These are phyloP conservation scores for Lepidochitona cinerea DNA, from an alignment of 2,888 invertebrate species.

Conservation along the genomic window DNA sequence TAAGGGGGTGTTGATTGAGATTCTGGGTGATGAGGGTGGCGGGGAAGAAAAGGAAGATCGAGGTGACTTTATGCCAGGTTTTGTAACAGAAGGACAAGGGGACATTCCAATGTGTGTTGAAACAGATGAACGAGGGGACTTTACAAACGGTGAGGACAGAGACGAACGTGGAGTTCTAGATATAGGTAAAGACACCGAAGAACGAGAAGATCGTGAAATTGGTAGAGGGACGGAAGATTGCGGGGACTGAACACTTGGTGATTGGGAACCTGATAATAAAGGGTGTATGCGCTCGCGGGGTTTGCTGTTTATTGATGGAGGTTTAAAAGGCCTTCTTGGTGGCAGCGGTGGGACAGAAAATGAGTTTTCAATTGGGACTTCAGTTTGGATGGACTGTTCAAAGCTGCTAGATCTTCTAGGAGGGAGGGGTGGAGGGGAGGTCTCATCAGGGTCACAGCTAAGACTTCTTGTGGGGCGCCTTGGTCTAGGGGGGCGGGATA, in stretches of 20 bases:
- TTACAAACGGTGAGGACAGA: background rate
- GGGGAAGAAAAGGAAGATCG: too few species aligned
- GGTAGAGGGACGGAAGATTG: too few species aligned
- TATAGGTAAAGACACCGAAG: background rate
- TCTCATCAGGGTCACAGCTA: background rate
- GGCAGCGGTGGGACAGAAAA: too few species aligned
- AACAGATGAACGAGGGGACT: background rate
- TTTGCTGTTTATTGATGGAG: slow-evolving; percentile 75
- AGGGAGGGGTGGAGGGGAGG: slow-evolving; percentile 41
- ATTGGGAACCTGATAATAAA: too few species aligned
- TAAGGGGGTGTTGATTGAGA: background rate
- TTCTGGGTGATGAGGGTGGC: background rate
- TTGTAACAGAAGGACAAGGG: background rate
- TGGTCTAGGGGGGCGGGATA: background rate
- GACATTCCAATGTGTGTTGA: background rate
- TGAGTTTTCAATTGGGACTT: too few species aligned
- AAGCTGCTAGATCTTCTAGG: slow-evolving; percentile 50
- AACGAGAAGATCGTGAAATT: too few species aligned
- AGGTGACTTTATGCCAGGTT: too few species aligned
- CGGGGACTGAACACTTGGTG: too few species aligned
- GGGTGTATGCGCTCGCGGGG: slow-evolving; percentile 86
- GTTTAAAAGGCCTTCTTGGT: slow-evolving; percentile 80
- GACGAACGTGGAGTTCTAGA: background rate
- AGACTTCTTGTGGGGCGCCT: background rate
- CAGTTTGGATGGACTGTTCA: slow-evolving; percentile 61